Conservation (phyloP, 2,797 vertebrate genomes). For the Microctenopoma steveboyesi region DNA sequence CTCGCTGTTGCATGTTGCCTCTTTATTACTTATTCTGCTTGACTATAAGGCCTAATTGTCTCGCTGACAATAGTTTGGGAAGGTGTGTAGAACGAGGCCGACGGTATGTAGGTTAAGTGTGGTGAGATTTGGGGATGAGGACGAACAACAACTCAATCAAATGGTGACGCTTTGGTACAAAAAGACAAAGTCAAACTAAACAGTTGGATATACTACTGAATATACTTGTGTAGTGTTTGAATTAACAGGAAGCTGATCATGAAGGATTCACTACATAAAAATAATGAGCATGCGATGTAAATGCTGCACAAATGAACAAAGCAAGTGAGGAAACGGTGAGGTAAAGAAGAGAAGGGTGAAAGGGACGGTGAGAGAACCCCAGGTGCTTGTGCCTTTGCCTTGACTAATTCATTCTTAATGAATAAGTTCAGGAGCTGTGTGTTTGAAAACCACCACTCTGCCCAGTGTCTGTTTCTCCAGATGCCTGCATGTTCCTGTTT, state of each 20-base stretch:
- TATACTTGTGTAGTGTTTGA: conserved; percentile 21
- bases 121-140: conserved; percentile 15
- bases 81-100: conserved; percentile 35
- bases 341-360: conserved; percentile 16
- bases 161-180: not conserved
- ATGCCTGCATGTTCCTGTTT: not conserved
- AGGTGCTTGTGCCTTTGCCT: conserved; percentile 51
- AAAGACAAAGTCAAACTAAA: conserved; percentile 18
- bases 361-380: conserved; percentile 22
- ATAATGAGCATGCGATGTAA: not conserved
- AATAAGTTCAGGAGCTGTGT: conserved; percentile 1
- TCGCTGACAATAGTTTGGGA: conserved; percentile 30
- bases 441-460: not conserved
- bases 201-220: conserved; percentile 30
- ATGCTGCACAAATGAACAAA: conserved; percentile 35
- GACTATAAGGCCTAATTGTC: conserved; percentile 11
- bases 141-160: conserved; percentile 16
- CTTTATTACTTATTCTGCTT: conserved; percentile 22
- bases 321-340: conserved; percentile 42
- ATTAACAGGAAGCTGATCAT: not conserved
- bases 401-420: conserved; percentile 44
- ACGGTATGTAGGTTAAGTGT: conserved; percentile 51
- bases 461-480: not conserved
- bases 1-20: conserved; percentile 30
- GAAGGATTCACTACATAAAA: not conserved